Evolutionary conservation across 1,140 invertebrate species (phyloP).

Genomic region (Latrodectus geometricus): DNA sequence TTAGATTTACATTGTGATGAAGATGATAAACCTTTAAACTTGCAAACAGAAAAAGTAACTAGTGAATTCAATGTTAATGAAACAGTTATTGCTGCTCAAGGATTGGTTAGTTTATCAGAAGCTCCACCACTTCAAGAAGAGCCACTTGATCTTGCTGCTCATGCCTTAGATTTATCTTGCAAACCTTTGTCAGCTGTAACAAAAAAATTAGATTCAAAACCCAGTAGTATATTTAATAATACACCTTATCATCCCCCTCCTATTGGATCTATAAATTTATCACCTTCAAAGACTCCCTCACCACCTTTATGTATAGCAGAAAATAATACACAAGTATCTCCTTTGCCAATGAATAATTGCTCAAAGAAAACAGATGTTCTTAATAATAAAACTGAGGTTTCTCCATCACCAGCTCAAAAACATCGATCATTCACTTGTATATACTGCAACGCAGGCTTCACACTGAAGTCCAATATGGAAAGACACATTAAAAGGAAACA

Average conservation of each 20-base stretch:
- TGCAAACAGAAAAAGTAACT: slow-evolving; percentile 16
- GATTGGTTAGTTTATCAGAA: slow-evolving; percentile 57
- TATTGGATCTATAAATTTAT: slow-evolving; percentile 16
- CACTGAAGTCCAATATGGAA: slow-evolving; percentile 91
- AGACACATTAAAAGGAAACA: slow-evolving; percentile 93
- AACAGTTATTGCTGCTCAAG: slow-evolving; percentile 56
- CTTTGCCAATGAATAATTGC: slow-evolving; percentile 19
- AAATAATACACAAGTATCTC: slow-evolving; percentile 16
- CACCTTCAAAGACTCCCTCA: background rate
- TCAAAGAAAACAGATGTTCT: slow-evolving; percentile 15
- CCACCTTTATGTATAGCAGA: slow-evolving; percentile 3
- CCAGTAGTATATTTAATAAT: slow-evolving; percentile 32
- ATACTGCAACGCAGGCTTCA: slow-evolving; percentile 88
- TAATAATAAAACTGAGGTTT: background rate
- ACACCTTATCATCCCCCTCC: background rate
- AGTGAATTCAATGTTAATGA: slow-evolving; percentile 17
- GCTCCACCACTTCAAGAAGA: slow-evolving; percentile 70
- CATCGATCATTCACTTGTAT: slow-evolving; percentile 89
- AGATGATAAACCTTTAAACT: slow-evolving; percentile 21
- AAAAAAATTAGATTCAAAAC: slow-evolving; percentile 19
- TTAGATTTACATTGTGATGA: slow-evolving; percentile 43
- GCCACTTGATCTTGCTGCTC: slow-evolving; percentile 82
- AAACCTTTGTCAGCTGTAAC: slow-evolving; percentile 15
- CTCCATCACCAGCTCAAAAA: slow-evolving; percentile 72
- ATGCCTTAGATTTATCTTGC: slow-evolving; percentile 84